Evolutionary conservation across 2,888 invertebrate genomes (phyloP).

Genomic region (Cheilosia grossa): DNA sequence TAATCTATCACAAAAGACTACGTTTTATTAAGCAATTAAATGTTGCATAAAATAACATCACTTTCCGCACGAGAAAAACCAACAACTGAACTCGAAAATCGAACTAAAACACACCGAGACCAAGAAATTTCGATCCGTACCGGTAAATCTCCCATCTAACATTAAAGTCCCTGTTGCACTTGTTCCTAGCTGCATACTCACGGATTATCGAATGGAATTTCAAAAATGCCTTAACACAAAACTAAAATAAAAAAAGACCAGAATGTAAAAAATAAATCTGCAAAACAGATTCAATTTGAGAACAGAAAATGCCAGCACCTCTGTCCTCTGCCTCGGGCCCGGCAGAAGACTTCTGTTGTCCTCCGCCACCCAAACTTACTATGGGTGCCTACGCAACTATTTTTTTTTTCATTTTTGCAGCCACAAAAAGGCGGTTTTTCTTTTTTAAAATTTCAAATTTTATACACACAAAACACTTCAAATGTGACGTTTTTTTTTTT

Average conservation of each 20-base stretch:
- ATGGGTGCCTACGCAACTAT: constrained; percentile 61
- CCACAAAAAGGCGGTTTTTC: constrained; percentile 40
- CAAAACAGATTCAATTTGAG: constrained; percentile 59
- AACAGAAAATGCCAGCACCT: constrained; percentile 72
- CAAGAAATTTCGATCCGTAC: constrained; percentile 74
- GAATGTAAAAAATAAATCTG: constrained; percentile 1
- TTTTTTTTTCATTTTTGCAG: constrained; percentile 68
- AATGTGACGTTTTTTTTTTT: constrained; percentile 56
- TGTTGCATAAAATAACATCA: constrained; percentile 26
- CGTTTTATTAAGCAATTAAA: constrained; percentile 4
- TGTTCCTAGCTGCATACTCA: constrained; percentile 60
- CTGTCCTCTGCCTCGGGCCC: constrained; percentile 19
- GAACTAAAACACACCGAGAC: constrained; percentile 54
- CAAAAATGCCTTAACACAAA: constrained; percentile 69
- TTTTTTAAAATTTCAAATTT: constrained; percentile 12
- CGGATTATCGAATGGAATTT: constrained; percentile 73
- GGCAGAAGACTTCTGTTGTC: constrained; percentile 60
- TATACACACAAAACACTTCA: constrained; percentile 59
- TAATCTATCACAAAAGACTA: not conserved
- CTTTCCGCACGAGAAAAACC: constrained; percentile 28
- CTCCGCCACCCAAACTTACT: constrained; percentile 57
- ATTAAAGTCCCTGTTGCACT: constrained; percentile 74
- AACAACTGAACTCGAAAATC: constrained; percentile 56
- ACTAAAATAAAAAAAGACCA: constrained; percentile 41
- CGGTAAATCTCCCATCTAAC: constrained; percentile 76